phyloP scores from a whole-genome alignment of 2,888 invertebrate species.

The Plemyria rubiginata region DNA sequence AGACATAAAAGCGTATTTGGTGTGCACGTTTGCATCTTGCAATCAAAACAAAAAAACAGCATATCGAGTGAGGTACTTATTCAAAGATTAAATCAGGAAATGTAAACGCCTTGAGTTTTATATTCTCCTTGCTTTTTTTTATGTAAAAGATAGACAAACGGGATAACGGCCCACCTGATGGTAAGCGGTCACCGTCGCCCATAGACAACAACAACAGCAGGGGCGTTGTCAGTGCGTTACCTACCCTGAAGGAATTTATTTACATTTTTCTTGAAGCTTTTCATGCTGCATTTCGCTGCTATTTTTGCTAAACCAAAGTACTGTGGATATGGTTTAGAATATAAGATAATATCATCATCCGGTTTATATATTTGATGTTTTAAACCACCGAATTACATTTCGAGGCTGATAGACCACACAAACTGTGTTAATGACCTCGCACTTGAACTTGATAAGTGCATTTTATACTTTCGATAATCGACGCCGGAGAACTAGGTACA shows the following conservation, averaged over 20 bases:
- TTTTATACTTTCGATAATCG: slow-evolving; percentile 15
- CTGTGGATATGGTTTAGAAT: not conserved
- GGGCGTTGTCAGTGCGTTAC: too few relatives aligned
- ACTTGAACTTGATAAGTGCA: slow-evolving; percentile 21
- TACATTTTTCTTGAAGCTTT: too few relatives aligned
- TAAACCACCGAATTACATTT: not conserved
- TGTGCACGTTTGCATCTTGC: not conserved
- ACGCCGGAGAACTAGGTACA: not conserved
- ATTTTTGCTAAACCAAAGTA: not conserved
- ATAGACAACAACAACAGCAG: too few relatives aligned
- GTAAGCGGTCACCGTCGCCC: too few relatives aligned
- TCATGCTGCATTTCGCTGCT: too few relatives aligned
- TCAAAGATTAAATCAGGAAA: not conserved
- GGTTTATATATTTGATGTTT: too few relatives aligned
- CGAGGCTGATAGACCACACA: not conserved
- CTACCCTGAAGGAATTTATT: too few relatives aligned
- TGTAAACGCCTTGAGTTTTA: not conserved
- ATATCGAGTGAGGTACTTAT: not conserved
- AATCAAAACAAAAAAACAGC: not conserved
- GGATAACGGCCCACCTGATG: too few relatives aligned
- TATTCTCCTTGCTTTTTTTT: too few relatives aligned
- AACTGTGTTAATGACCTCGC: slow-evolving; percentile 13
- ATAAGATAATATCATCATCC: not conserved
- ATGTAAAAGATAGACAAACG: too few relatives aligned
- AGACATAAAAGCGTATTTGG: not conserved